A percentile compares a stretch with the other conserved stretches of the same genome.
These are phyloP conservation scores for Falco columbarius DNA, from an alignment of 2,797 vertebrate genomes.

Conservation along the genomic window DNA sequence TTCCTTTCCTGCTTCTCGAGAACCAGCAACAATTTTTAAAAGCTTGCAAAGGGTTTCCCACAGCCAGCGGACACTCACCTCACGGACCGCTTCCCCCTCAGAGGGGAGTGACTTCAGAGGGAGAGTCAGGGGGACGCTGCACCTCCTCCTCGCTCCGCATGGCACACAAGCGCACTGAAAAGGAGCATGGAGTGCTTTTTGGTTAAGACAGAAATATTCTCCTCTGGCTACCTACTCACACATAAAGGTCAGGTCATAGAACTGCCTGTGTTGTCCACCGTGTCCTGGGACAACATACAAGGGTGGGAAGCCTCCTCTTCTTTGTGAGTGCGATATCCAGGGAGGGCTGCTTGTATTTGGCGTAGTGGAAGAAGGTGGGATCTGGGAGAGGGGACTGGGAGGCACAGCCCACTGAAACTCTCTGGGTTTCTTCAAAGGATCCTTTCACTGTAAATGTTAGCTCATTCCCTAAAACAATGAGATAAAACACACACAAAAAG, in stretches of 20 bases:
- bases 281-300: slow-evolving; percentile 53
- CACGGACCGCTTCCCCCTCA: neutral
- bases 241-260: neutral
- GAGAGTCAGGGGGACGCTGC: neutral
- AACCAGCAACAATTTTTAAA: neutral
- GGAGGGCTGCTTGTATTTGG: slow-evolving; percentile 74
- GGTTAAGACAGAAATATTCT: neutral
- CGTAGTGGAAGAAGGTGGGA: slow-evolving; percentile 78
- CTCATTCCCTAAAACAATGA: slow-evolving; percentile 67
- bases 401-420: slow-evolving; percentile 14
- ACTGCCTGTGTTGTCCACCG: neutral
- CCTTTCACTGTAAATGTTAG: slow-evolving; percentile 79
- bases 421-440: slow-evolving; percentile 79
- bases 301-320: slow-evolving; percentile 44
- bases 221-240: neutral
- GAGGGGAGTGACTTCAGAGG: slow-evolving; percentile 57
- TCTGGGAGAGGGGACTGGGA: neutral
- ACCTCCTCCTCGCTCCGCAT: neutral
- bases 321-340: slow-evolving; percentile 51
- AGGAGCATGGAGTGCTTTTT: neutral
- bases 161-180: slow-evolving; percentile 63
- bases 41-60: neutral
- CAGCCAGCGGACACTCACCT: slow-evolving; percentile 53
- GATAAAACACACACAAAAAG: neutral
- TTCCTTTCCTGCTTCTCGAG: neutral